These are phyloP conservation scores for Musca domestica DNA, from an alignment of 1,140 invertebrate genomes.

Conservation along the genomic window DNA sequence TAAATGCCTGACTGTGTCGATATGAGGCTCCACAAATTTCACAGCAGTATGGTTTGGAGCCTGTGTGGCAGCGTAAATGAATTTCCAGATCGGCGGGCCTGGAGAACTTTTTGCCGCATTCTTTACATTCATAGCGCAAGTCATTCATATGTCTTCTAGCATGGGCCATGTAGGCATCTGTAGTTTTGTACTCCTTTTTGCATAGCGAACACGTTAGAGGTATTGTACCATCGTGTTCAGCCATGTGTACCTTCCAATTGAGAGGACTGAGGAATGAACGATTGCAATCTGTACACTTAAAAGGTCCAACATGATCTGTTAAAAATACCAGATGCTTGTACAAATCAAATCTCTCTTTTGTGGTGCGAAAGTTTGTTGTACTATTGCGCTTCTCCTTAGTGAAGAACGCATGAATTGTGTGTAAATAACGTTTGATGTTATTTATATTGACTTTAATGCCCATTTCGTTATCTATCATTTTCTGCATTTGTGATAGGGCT, in stretches of 20 bases:
- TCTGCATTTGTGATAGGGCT: neutral
- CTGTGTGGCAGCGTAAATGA: slow-evolving; percentile 33
- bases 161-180: slow-evolving; percentile 20
- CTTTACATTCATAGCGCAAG: slow-evolving; percentile 29
- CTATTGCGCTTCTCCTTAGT: neutral
- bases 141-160: slow-evolving; percentile 32
- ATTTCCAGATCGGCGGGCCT: slow-evolving; percentile 30
- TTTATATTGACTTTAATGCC: neutral
- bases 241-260: slow-evolving; percentile 30
- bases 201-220: slow-evolving; percentile 34
- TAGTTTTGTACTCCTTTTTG: slow-evolving; percentile 28
- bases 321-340: slow-evolving; percentile 15
- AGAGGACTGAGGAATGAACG: slow-evolving; percentile 29
- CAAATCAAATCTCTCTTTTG: neutral
- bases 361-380: neutral
- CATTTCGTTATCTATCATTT: neutral
- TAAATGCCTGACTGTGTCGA: slow-evolving; percentile 29
- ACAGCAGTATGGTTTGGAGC: slow-evolving; percentile 35
- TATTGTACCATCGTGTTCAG: slow-evolving; percentile 30
- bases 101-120: slow-evolving; percentile 34
- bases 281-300: slow-evolving; percentile 32
- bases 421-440: slow-evolving; percentile 2
- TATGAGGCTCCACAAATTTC: slow-evolving; percentile 34
- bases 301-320: slow-evolving; percentile 26
- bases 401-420: neutral